phyloP scores from a whole-genome alignment of 2,797 vertebrate species.

The Alosa sapidissima region DNA sequence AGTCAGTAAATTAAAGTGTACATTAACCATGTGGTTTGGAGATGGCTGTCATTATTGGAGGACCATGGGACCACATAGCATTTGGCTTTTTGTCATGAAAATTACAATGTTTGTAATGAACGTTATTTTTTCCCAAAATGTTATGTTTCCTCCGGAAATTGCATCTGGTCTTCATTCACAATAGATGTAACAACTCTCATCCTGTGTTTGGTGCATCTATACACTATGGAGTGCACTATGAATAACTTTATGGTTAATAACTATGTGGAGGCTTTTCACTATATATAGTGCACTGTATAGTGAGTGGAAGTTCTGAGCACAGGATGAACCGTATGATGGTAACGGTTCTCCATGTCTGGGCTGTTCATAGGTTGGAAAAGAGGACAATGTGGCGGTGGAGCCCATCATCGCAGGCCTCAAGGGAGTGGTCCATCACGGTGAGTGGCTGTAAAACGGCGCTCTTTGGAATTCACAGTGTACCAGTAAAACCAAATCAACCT shows the following conservation, averaged over 20 bases:
- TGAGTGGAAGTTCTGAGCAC: too few species aligned
- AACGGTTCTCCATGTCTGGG: conserved; percentile 48
- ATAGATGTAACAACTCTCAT: neutral
- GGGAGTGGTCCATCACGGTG: conserved; percentile 98
- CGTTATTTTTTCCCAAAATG: neutral
- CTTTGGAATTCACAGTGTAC: neutral
- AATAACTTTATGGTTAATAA: too few species aligned
- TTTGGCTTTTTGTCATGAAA: neutral
- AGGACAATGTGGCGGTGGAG: conserved; percentile 94
- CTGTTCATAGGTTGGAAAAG: conserved; percentile 84
- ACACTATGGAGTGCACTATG: too few species aligned
- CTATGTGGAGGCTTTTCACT: too few species aligned
- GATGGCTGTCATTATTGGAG: neutral
- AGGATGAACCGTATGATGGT: neutral
- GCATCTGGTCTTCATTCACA: neutral
- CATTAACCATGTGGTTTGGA: neutral
- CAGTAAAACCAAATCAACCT: neutral
- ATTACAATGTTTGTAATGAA: too few species aligned
- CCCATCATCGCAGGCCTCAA: conserved; percentile 97
- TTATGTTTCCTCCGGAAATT: neutral
- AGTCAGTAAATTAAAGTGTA: neutral
- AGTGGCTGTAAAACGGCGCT: conserved; percentile 63
- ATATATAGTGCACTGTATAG: too few species aligned
- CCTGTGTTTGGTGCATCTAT: too few species aligned
- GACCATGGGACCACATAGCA: too few species aligned